Evolutionary conservation across 2,888 invertebrate species (phyloP).

Genomic region (Sinelater perroti): DNA sequence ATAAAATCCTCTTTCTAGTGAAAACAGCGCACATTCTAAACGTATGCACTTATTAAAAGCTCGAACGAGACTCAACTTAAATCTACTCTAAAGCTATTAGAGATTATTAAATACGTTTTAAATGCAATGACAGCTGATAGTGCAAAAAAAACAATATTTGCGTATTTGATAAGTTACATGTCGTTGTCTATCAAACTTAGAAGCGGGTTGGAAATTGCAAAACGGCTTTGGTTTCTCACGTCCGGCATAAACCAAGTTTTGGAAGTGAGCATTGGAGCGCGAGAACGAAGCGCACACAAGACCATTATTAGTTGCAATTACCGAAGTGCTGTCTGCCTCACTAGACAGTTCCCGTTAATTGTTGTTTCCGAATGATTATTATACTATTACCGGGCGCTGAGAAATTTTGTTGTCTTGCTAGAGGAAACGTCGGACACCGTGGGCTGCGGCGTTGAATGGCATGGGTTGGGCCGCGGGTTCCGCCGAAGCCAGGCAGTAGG

Average conservation of each 20-base stretch:
- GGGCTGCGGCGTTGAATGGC: constrained; percentile 22
- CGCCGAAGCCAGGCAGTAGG: constrained; percentile 25
- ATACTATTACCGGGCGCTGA: constrained; percentile 32
- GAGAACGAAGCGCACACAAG: constrained; percentile 19
- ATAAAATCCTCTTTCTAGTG: no score
- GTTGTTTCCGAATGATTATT: constrained; percentile 43
- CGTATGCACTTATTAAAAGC: no score
- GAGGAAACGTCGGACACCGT: constrained; percentile 25
- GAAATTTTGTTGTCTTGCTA: constrained; percentile 30
- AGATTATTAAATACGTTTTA: no score
- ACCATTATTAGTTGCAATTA: constrained; percentile 41
- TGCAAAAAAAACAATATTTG: no score
- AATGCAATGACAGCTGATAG: no score
- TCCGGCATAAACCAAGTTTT: constrained; percentile 17
- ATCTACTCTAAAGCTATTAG: no score
- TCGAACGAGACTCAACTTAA: no score
- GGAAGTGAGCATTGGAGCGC: constrained; percentile 27
- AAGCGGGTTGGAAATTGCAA: no score
- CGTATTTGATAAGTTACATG: no score
- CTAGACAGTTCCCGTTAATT: constrained; percentile 40
- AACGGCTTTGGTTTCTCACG: neutral
- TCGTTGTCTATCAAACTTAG: no score
- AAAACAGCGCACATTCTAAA: no score
- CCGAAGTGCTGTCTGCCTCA: constrained; percentile 35
- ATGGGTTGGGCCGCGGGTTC: constrained; percentile 24